These are phyloP conservation scores for Drosophila dunni DNA, from an alignment of 1,140 invertebrate species.

Conservation along the genomic window DNA sequence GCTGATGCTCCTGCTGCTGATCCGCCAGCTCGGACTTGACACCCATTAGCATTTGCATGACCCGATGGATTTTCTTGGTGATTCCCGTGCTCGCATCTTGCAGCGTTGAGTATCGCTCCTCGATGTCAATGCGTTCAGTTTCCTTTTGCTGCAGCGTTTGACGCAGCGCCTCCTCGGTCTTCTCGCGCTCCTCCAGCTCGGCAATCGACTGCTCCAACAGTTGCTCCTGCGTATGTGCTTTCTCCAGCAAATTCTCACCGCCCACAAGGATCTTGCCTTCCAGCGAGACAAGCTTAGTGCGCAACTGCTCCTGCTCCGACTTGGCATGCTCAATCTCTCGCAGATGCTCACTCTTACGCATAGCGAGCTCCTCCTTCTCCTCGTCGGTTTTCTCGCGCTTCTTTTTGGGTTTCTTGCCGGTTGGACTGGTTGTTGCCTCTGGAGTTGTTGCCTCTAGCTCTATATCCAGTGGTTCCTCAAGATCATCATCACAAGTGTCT, in stretches of 20 bases:
- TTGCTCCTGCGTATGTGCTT: constrained; percentile 96
- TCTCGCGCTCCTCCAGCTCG: constrained; percentile 93
- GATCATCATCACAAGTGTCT: constrained; percentile 62
- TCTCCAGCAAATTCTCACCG: constrained; percentile 98
- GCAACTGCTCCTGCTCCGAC: constrained; percentile 89
- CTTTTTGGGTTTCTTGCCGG: constrained; percentile 85
- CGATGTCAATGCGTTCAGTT: constrained; percentile 96
- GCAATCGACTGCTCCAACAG: constrained; percentile 95
- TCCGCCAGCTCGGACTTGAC: constrained; percentile 95
- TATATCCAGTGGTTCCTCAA: constrained; percentile 82
- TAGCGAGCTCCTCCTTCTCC: constrained; percentile 88
- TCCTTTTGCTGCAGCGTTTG: constrained; percentile 94
- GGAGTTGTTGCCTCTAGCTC: constrained; percentile 84
- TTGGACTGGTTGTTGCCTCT: constrained; percentile 61
- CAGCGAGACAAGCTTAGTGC: constrained; percentile 94
- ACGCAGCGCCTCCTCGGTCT: constrained; percentile 93
- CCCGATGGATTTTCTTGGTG: constrained; percentile 96
- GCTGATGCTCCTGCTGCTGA: constrained; percentile 96
- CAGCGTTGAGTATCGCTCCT: constrained; percentile 97
- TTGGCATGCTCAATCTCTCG: constrained; percentile 86
- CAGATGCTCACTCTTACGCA: constrained; percentile 86
- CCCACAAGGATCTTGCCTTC: constrained; percentile 99
- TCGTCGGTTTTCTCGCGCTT: constrained; percentile 85
- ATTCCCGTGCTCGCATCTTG: constrained; percentile 97
- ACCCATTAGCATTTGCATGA: constrained; percentile 92